Evolutionary conservation across 1,140 invertebrate species (phyloP), one percentile per base, ranked within the genome.

Genomic region (Leptinotarsa undecemlineata): DNA sequence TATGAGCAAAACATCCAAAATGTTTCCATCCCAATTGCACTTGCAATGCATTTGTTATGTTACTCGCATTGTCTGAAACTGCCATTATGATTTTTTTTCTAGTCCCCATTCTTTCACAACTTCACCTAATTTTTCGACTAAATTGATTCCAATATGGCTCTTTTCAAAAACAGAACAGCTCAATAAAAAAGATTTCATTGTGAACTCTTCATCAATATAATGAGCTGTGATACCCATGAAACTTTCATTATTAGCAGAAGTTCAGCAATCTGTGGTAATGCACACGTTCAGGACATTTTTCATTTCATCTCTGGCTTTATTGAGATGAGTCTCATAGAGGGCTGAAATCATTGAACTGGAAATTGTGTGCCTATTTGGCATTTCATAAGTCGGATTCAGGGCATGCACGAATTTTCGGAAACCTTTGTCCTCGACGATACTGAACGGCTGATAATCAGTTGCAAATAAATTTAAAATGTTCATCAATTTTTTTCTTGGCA

Each of bases 1-100:
- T 80, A 68, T 81, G 81, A 8, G 78, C 82, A 33, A 66, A 80
- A 68, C 80, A 83, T 1, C 80, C 79, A 74, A 78, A 81, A 76
- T 81, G 75, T 21, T 80, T 81, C 69, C 60, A 79, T 3, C 67
- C 33, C 33, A 81, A 48, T 23, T 51, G 48, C 13, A 51, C 48
- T n/a, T n/a, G n/a, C n/a, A n/a, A n/a, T n/a, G n/a, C n/a, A n/a
- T n/a, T n/a, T n/a, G n/a, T n/a, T n/a, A 83, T 75, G 73, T 81
- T 82, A 17, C 23, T 26, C 23, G 23, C 23, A 26, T 26, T 26
- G 77, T 33, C 4, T 78, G 77, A 76, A 14, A 82, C 67, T 21
- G 73, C 73, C 61, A 81, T 26, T 13, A 76, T 47, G 48, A 82
- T 74, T 76, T 83, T 81, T 81, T 66, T 68, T 72, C 14, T 42